phyloP scores from a whole-genome alignment of 1,140 invertebrate species.

The Drosophila gunungcola region DNA sequence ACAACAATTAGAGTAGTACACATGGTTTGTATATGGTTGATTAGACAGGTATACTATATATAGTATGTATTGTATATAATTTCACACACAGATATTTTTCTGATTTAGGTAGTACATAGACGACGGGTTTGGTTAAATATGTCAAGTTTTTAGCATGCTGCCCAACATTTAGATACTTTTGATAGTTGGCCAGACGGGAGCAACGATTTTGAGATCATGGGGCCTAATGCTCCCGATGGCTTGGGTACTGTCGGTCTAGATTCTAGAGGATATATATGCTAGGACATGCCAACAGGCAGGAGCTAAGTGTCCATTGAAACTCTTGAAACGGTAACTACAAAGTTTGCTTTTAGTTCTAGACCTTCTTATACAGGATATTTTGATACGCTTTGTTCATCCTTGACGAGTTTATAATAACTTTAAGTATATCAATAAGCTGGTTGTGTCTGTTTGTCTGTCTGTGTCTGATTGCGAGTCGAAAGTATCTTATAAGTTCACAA shows the following conservation, averaged over 20 bases:
- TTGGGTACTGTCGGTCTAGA: slow-evolving; percentile 14
- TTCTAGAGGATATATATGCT: slow-evolving; percentile 26
- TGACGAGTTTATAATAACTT: slow-evolving; percentile 42
- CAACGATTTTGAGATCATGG: slow-evolving; percentile 53
- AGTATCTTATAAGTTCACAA: slow-evolving; percentile 59
- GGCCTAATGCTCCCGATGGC: slow-evolving; percentile 16
- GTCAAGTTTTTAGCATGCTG: slow-evolving; percentile 39
- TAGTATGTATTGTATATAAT: slow-evolving; percentile 68
- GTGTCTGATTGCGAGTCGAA: slow-evolving; percentile 51
- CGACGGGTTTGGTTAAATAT: slow-evolving; percentile 76
- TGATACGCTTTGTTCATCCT: slow-evolving; percentile 66
- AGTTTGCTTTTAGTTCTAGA: slow-evolving; percentile 41
- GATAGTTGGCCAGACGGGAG: slow-evolving; percentile 39
- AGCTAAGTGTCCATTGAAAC: slow-evolving; percentile 48
- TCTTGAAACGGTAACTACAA: slow-evolving; percentile 64
- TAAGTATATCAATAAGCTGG: slow-evolving; percentile 36
- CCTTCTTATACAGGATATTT: slow-evolving; percentile 56
- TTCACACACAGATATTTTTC: slow-evolving; percentile 73
- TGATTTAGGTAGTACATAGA: slow-evolving; percentile 75
- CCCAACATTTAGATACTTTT: slow-evolving; percentile 47
- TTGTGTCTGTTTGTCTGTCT: slow-evolving; percentile 32
- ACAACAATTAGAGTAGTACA: slow-evolving; percentile 83
- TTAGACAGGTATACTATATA: slow-evolving; percentile 53
- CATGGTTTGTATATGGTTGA: slow-evolving; percentile 53
- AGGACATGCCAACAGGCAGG: slow-evolving; percentile 41